Conservation (phyloP, 1,140 invertebrate species). For the Holcopasites calliopsidis region DNA sequence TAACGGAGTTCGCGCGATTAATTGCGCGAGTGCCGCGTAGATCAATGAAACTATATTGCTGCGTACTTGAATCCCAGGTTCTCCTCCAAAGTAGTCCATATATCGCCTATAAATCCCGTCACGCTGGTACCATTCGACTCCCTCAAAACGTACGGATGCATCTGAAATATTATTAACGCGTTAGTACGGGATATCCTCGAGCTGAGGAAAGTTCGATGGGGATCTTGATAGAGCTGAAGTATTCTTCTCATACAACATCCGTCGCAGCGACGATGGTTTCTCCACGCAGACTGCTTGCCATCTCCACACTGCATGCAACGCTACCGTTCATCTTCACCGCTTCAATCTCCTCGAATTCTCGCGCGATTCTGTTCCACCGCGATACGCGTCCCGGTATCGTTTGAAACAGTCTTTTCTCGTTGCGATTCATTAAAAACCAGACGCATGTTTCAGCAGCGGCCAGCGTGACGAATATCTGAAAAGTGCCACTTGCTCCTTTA, state of each 20-base stretch:
- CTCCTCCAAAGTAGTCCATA: slow-evolving; percentile 57
- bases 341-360: slow-evolving; percentile 56
- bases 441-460: slow-evolving; percentile 42
- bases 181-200: too few species aligned
- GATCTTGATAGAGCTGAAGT: too few species aligned
- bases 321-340: slow-evolving; percentile 45
- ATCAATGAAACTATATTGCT: not conserved
- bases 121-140: slow-evolving; percentile 31
- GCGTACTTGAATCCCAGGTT: slow-evolving; percentile 58
- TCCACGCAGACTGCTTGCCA: slow-evolving; percentile 34
- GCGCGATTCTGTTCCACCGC: slow-evolving; percentile 41
- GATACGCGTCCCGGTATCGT: slow-evolving; percentile 33
- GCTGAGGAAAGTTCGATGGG: too few species aligned
- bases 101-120: slow-evolving; percentile 60
- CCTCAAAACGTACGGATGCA: slow-evolving; percentile 49
- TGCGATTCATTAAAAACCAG: slow-evolving; percentile 29
- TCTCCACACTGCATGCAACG: slow-evolving; percentile 56
- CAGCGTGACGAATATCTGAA: slow-evolving; percentile 19
- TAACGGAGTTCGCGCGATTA: too few species aligned
- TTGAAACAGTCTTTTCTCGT: not conserved
- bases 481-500: too few species aligned
- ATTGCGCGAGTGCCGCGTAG: too few species aligned
- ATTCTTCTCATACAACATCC: slow-evolving; percentile 3
- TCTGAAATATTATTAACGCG: slow-evolving; percentile 55
- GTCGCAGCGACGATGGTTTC: slow-evolving; percentile 36